Percentiles rank a stretch among this genome's conserved stretches.
phyloP scores from a whole-genome alignment of 2,888 invertebrate genomes.

The Argynnis bischoffii region DNA sequence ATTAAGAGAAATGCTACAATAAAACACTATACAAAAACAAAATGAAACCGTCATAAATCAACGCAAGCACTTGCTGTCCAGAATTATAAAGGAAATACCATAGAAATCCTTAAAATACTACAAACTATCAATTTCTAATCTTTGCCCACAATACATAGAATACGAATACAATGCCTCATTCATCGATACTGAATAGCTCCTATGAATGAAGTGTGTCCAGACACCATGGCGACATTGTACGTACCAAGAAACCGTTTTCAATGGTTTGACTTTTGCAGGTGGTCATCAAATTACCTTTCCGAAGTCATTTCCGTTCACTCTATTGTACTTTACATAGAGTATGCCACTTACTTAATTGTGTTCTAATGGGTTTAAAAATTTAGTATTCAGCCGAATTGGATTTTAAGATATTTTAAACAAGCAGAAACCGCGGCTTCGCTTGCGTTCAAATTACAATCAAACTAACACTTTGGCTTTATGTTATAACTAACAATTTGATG shows the following conservation, averaged over 20 bases:
- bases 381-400: constrained; percentile 4
- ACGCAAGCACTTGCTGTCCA: constrained; percentile 9
- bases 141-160: constrained; percentile 21
- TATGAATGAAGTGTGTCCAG: constrained; percentile 48
- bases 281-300: constrained; percentile 71
- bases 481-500: no score
- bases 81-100: constrained; percentile 5
- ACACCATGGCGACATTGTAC: constrained; percentile 26
- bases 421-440: no score
- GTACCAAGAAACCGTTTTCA: constrained; percentile 26
- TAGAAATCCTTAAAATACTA: constrained; percentile 7
- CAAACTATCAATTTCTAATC: constrained; percentile 30
- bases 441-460: no score
- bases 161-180: constrained; percentile 23
- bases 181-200: constrained; percentile 12
- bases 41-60: constrained; percentile 13
- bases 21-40: background rate
- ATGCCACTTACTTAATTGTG: constrained; percentile 31
- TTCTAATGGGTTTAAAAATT: constrained; percentile 23
- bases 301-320: constrained; percentile 66
- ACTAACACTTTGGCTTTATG: no score
- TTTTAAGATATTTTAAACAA: background rate
- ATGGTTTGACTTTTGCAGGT: constrained; percentile 55
- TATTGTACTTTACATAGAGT: constrained; percentile 15
- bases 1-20: no score